Conservation (phyloP, 1,140 invertebrate species). For the Drosophila sucinea region DNA sequence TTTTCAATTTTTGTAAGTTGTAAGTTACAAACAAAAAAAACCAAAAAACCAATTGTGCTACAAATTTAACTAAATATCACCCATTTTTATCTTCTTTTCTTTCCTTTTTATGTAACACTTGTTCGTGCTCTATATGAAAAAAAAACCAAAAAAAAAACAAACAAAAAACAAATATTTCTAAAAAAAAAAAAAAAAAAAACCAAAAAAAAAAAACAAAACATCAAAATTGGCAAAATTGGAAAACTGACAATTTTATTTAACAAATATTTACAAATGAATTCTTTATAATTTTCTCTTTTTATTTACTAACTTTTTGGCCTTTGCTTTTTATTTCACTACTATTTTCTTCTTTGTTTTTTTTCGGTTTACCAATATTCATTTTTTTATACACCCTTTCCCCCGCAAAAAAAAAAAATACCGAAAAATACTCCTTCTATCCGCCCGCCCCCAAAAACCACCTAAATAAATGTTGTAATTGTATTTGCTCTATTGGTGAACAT, state of each 20-base stretch:
- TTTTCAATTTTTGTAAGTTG: constrained; percentile 74
- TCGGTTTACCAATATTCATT: constrained; percentile 35
- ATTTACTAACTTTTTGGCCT: constrained; percentile 45
- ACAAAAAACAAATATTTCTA: constrained; percentile 30
- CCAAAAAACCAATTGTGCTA: constrained; percentile 60
- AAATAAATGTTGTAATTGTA: constrained; percentile 79
- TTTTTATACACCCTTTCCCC: constrained; percentile 52
- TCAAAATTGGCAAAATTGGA: constrained; percentile 81
- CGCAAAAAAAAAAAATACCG: constrained; percentile 29
- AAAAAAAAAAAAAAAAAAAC: constrained; percentile 42
- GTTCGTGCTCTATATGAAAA: constrained; percentile 80
- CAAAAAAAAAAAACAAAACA: constrained; percentile 55
- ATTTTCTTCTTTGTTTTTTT: constrained; percentile 29
- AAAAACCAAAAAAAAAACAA: constrained; percentile 59
- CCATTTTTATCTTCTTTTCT: constrained; percentile 83
- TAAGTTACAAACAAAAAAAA: constrained; percentile 55
- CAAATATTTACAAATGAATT: constrained; percentile 39
- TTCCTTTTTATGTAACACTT: constrained; percentile 82
- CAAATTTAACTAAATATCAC: constrained; percentile 82
- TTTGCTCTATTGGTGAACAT: constrained; percentile 75
- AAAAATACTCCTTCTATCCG: constrained; percentile 41
- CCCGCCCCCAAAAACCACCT: constrained; percentile 53
- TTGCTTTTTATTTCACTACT: constrained; percentile 27
- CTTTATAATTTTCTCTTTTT: constrained; percentile 35
- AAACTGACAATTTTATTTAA: constrained; percentile 73